Conservation (phyloP, 2,888 invertebrate genomes). For the Nephrocerus scutellatus region DNA sequence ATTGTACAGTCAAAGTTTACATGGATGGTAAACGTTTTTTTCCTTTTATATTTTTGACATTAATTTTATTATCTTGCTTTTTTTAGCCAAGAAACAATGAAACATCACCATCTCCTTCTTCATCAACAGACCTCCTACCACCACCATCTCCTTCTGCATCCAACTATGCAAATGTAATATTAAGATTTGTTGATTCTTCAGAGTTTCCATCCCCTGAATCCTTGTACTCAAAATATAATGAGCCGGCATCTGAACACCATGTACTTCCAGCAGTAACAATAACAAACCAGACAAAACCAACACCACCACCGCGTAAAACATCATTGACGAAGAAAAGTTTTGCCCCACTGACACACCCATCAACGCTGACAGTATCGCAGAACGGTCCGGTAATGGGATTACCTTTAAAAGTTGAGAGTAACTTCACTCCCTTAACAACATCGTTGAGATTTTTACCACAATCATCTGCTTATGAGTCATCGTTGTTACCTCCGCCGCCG, state of each 20-base stretch:
- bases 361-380: no score
- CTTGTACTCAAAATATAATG: constrained; percentile 5
- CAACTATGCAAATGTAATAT: constrained; percentile 8
- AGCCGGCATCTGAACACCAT: background rate
- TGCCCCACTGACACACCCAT: no score
- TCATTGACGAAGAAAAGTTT: no score
- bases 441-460: no score
- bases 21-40: constrained; percentile 29
- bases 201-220: constrained; percentile 15
- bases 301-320: constrained; percentile 12
- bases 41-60: background rate
- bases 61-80: no score
- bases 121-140: constrained; percentile 26
- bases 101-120: constrained; percentile 26
- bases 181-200: constrained; percentile 16
- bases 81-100: constrained; percentile 31
- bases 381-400: no score
- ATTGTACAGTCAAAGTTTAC: constrained; percentile 38
- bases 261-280: background rate
- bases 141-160: constrained; percentile 23
- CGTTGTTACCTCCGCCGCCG: no score
- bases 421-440: no score
- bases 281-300: constrained; percentile 6
- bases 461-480: no score
- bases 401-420: no score